Conservation (phyloP, 2,888 invertebrate species). For the Lypha dubia region DNA sequence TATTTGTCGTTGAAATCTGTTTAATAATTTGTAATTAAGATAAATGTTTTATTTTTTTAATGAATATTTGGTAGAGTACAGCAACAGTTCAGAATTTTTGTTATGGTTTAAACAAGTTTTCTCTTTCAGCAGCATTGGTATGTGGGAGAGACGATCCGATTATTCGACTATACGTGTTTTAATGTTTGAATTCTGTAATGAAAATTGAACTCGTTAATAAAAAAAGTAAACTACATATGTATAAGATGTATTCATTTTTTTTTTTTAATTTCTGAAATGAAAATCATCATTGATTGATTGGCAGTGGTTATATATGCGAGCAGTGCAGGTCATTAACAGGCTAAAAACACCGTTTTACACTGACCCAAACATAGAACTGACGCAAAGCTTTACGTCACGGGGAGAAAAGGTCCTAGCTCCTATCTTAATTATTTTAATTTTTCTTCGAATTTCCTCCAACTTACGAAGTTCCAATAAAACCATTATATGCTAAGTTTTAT, state of each 20-base stretch:
- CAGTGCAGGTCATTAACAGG: too few species aligned
- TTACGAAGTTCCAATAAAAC: too few species aligned
- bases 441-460: too few species aligned
- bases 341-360: too few species aligned
- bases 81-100: slow-evolving; percentile 1
- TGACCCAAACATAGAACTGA: too few species aligned
- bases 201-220: not conserved
- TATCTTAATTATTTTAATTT: too few species aligned
- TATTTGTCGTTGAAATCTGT: not conserved
- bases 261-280: not conserved
- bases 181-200: slow-evolving; percentile 66
- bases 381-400: too few species aligned
- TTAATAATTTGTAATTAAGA: slow-evolving; percentile 23
- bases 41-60: slow-evolving; percentile 15
- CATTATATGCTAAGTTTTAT: too few species aligned
- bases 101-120: slow-evolving; percentile 7
- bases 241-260: not conserved
- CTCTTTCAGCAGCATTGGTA: slow-evolving; percentile 16
- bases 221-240: not conserved
- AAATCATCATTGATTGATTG: too few species aligned
- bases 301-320: too few species aligned
- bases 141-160: slow-evolving; percentile 1
- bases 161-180: not conserved
- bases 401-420: too few species aligned
- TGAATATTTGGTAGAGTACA: slow-evolving; percentile 29